Conservation (phyloP, 2,888 invertebrate genomes). For the Dasypolia templi region DNA sequence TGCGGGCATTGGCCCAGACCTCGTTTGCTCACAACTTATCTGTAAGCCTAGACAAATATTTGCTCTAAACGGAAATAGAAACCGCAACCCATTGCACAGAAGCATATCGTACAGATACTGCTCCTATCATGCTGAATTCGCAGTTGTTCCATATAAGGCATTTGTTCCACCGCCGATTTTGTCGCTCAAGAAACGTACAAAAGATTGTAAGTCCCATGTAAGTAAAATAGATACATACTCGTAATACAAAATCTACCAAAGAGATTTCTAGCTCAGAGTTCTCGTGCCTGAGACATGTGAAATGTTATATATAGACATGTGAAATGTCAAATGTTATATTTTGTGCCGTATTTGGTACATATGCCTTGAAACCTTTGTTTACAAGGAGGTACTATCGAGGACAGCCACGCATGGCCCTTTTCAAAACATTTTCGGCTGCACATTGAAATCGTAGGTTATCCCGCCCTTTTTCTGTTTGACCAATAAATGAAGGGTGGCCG, state of each 20-base stretch:
- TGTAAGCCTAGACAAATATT: background rate
- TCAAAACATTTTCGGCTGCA: too few relatives aligned
- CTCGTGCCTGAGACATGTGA: background rate
- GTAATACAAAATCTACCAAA: too few relatives aligned
- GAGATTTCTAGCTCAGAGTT: background rate
- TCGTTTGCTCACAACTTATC: background rate
- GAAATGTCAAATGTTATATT: background rate
- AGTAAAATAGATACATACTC: too few relatives aligned
- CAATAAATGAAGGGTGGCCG: too few relatives aligned
- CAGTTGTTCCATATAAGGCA: background rate
- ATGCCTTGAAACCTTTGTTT: background rate
- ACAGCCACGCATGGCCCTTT: too few relatives aligned
- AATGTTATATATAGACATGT: too few relatives aligned
- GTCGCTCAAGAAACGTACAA: too few relatives aligned
- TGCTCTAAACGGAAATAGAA: background rate
- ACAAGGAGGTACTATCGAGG: too few relatives aligned
- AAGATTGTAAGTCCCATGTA: too few relatives aligned
- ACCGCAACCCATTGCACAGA: background rate
- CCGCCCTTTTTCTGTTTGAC: too few relatives aligned
- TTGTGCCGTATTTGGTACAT: background rate
- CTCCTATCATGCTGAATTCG: background rate
- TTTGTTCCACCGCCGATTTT: background rate
- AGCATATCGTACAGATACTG: constrained; percentile 37
- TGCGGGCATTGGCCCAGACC: background rate
- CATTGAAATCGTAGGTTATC: too few relatives aligned